phyloP scores from a whole-genome alignment of 1,140 invertebrate species.

The Lepidurus arcticus region DNA sequence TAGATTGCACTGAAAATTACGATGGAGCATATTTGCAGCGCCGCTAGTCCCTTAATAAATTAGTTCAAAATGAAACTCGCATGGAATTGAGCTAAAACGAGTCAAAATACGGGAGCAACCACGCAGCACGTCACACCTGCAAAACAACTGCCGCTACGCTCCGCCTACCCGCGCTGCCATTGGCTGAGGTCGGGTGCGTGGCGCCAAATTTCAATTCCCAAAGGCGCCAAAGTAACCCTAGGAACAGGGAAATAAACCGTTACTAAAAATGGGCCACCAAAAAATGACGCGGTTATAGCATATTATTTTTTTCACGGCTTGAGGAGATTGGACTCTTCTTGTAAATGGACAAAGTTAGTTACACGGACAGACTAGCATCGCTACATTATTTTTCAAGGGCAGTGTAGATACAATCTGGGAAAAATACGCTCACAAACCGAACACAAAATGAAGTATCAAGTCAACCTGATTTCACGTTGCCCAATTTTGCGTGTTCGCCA shows the following conservation, averaged over 20 bases:
- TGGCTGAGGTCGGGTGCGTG: neutral
- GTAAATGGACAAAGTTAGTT: neutral
- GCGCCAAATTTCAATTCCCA: neutral
- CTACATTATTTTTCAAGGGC: neutral
- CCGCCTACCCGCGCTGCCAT: neutral
- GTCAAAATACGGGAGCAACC: neutral
- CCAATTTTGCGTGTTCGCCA: conserved; percentile 1
- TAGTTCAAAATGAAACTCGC: neutral
- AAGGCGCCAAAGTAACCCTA: too few relatives aligned
- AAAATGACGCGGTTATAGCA: neutral
- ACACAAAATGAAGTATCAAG: neutral
- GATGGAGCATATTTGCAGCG: neutral
- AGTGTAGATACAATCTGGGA: neutral
- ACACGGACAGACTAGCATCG: conserved; percentile 13
- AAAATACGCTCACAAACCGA: neutral
- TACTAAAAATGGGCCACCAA: neutral
- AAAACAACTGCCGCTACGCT: neutral
- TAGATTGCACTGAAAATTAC: conserved; percentile 4
- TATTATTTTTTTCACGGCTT: neutral
- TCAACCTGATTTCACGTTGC: conserved; percentile 2
- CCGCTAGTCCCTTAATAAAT: neutral
- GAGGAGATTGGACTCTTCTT: neutral
- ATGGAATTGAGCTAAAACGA: conserved; percentile 2
- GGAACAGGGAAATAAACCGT: too few relatives aligned
- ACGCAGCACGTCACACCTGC: conserved; percentile 12